phyloP scores from a whole-genome alignment of 2,888 invertebrate genomes.

The Zelleria hepariella region DNA sequence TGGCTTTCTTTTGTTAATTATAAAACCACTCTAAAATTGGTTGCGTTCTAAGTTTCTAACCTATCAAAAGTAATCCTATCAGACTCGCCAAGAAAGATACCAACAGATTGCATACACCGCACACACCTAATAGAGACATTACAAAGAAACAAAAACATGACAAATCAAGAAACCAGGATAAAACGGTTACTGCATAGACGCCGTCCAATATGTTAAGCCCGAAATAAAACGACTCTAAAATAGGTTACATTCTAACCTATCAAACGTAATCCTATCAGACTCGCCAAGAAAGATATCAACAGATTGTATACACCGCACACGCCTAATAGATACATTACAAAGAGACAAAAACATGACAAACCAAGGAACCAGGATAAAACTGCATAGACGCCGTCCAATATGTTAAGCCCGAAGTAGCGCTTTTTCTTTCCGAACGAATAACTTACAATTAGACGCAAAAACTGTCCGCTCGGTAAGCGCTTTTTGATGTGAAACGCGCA shows the following conservation, averaged over 20 bases:
- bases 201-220: constrained; percentile 7
- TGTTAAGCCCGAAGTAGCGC: constrained; percentile 4
- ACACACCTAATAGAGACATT: neutral
- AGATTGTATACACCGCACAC: too few species aligned
- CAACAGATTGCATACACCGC: too few species aligned
- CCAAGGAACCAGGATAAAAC: neutral
- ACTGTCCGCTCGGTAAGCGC: constrained; percentile 43
- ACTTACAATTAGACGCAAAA: constrained; percentile 49
- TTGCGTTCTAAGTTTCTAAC: too few species aligned
- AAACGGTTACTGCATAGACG: neutral
- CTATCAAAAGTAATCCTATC: too few species aligned
- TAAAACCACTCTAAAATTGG: too few species aligned
- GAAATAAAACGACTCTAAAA: too few species aligned
- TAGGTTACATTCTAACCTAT: too few species aligned
- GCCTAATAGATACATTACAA: neutral
- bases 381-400: constrained; percentile 3
- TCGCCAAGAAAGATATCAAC: too few species aligned
- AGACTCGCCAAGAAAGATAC: too few species aligned
- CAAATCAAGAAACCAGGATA: neutral
- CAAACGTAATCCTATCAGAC: too few species aligned
- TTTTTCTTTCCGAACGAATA: neutral
- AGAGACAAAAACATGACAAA: neutral
- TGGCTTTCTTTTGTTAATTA: too few species aligned
- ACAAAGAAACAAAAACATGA: neutral
- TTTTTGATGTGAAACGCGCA: constrained; percentile 50